Evolutionary conservation across 2,888 invertebrate species (phyloP).

Genomic region (Micoletzkya japonica): DNA sequence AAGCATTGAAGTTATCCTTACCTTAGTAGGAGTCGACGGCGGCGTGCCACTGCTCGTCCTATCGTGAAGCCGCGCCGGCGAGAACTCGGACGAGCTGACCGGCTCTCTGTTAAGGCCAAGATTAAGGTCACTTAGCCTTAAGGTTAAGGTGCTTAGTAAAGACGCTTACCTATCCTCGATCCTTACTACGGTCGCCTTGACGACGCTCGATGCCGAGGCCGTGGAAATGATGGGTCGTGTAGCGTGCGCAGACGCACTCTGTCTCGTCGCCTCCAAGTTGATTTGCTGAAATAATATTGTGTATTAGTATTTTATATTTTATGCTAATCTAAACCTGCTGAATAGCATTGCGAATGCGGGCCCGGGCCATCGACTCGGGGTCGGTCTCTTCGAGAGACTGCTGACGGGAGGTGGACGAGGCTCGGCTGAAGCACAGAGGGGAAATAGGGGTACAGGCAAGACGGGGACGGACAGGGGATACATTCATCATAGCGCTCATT

Average conservation of each 20-base stretch:
- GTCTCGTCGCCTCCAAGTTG: conserved; percentile 14
- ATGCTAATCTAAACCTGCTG: conserved; percentile 17
- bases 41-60: background rate
- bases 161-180: conserved; percentile 3
- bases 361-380: conserved; percentile 19
- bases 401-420: background rate
- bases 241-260: conserved; percentile 1
- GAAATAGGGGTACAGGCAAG: no score
- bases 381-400: background rate
- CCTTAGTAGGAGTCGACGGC: background rate
- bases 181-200: conserved; percentile 1
- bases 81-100: background rate
- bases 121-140: background rate
- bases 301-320: background rate
- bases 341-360: conserved; percentile 25
- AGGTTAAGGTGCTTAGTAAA: conserved; percentile 1
- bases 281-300: conserved; percentile 23
- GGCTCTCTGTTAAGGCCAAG: background rate
- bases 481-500: no score
- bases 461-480: no score
- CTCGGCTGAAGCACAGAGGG: no score
- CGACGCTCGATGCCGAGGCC: conserved; percentile 3
- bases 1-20: no score
- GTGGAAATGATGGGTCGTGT: conserved; percentile 5
- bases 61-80: background rate